phyloP scores from a whole-genome alignment of 1,140 invertebrate species.

The Zelostemma sp. region DNA sequence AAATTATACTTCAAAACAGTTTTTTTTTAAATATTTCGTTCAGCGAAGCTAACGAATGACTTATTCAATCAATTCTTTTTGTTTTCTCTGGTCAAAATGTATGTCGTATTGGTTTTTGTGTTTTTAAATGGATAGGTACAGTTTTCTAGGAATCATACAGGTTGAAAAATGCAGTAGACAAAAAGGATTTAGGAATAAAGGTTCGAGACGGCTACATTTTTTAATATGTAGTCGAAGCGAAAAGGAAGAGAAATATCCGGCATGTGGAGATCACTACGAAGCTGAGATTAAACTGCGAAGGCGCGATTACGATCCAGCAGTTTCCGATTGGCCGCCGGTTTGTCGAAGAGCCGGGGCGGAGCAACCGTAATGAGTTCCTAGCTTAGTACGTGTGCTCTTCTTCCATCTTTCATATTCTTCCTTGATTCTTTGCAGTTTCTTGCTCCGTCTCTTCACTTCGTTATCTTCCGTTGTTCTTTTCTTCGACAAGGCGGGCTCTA shows the following conservation, averaged over 20 bases:
- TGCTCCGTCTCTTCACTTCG: not conserved
- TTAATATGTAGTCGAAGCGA: not conserved
- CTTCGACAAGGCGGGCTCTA: conserved; percentile 32
- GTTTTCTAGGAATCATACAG: no score
- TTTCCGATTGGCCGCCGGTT: conserved; percentile 66
- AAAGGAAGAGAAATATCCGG: not conserved
- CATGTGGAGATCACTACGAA: conserved; percentile 53
- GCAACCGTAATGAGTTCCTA: conserved; percentile 69
- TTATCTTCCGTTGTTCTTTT: conserved; percentile 9
- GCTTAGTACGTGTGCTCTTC: conserved; percentile 57
- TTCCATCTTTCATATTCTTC: conserved; percentile 23
- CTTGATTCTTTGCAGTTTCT: conserved; percentile 6
- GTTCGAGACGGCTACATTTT: not conserved
- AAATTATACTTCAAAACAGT: no score
- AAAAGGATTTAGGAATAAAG: not conserved
- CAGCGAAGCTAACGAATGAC: no score
- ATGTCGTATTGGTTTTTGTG: no score
- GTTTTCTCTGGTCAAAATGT: no score
- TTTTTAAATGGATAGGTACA: no score
- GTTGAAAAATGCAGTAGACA: no score
- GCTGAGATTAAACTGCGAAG: conserved; percentile 68
- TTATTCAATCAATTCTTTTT: no score
- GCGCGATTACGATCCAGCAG: conserved; percentile 65
- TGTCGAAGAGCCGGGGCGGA: conserved; percentile 67
- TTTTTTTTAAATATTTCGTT: no score